Conservation (phyloP, 2,113 vertebrate species). For the Bucco capensis region DNA sequence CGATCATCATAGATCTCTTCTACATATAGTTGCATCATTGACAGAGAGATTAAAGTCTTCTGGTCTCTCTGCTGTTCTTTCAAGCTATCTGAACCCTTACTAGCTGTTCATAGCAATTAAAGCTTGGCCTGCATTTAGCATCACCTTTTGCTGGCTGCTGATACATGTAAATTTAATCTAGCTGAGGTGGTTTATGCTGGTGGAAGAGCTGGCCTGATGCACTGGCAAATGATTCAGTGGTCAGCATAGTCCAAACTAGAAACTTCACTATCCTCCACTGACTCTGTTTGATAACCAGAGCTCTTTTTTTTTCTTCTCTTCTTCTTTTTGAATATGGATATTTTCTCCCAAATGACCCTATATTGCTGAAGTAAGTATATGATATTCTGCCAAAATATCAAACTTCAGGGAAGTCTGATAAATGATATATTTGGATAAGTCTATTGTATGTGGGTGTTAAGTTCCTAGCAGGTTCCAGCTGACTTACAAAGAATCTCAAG, state of each 20-base stretch:
- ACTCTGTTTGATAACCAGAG: neutral
- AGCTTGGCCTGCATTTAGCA: neutral
- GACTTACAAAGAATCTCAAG: constrained; percentile 10
- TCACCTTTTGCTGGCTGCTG: neutral
- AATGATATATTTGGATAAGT: neutral
- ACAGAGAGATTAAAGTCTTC: constrained; percentile 22
- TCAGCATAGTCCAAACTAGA: neutral
- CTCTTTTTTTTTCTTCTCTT: neutral
- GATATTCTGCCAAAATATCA: neutral
- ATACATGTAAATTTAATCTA: neutral
- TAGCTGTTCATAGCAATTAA: neutral
- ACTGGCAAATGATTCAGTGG: neutral
- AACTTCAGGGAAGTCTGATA: neutral
- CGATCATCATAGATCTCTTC: constrained; percentile 3
- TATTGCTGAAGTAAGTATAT: neutral
- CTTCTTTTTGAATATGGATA: fast-evolving
- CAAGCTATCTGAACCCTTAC: neutral
- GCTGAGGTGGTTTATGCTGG: neutral
- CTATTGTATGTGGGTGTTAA: neutral
- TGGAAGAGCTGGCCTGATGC: neutral
- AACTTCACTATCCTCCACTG: neutral
- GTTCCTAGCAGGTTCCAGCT: constrained; percentile 1
- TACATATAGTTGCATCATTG: neutral
- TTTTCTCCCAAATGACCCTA: neutral
- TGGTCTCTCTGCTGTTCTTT: neutral